Percentiles rank a stretch among this genome's conserved stretches.
Evolutionary conservation across 1,140 invertebrate genomes (phyloP).

Genomic region (Pogonomyrmex californicus): DNA sequence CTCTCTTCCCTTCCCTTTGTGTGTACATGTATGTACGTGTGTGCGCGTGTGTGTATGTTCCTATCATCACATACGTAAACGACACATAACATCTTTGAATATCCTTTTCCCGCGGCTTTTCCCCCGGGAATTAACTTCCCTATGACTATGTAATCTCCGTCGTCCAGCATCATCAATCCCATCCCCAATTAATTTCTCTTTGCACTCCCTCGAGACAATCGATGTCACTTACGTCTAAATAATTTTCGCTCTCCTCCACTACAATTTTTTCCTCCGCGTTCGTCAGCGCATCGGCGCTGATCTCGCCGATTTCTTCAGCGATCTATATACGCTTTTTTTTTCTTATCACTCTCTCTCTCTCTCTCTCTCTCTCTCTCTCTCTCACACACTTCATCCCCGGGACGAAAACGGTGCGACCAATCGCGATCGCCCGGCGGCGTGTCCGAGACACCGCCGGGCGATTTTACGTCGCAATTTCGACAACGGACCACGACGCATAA

Average conservation of each 20-base stretch:
- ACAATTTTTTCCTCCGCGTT: neutral
- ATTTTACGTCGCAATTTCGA: slow-evolving; percentile 14
- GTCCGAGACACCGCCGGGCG: slow-evolving; percentile 8
- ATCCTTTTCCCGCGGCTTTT: slow-evolving; percentile 57
- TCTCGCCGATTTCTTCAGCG: slow-evolving; percentile 3
- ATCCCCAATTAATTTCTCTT: slow-evolving; percentile 55
- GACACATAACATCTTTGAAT: slow-evolving; percentile 75
- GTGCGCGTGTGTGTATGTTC: slow-evolving; percentile 67
- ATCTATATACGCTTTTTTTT: slow-evolving; percentile 48
- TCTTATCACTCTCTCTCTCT: slow-evolving; percentile 1
- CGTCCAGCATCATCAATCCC: slow-evolving; percentile 64
- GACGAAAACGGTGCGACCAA: slow-evolving; percentile 16
- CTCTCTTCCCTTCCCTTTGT: neutral
- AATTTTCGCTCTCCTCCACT: slow-evolving; percentile 14
- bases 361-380: slow-evolving; percentile 28
- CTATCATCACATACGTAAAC: slow-evolving; percentile 76
- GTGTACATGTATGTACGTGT: slow-evolving; percentile 25
- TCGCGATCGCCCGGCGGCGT: neutral
- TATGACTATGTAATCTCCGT: slow-evolving; percentile 69
- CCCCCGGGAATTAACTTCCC: slow-evolving; percentile 42
- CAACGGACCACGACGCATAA: slow-evolving; percentile 28
- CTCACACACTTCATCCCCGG: slow-evolving; percentile 9
- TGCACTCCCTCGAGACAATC: slow-evolving; percentile 59
- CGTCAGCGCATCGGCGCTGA: neutral
- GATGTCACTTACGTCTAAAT: slow-evolving; percentile 56